A percentile compares a stretch with the other conserved stretches of the same genome.
These are phyloP conservation scores for Phrynocephalus versicolor DNA, from an alignment of 2,113 vertebrate genomes.

Conservation along the genomic window DNA sequence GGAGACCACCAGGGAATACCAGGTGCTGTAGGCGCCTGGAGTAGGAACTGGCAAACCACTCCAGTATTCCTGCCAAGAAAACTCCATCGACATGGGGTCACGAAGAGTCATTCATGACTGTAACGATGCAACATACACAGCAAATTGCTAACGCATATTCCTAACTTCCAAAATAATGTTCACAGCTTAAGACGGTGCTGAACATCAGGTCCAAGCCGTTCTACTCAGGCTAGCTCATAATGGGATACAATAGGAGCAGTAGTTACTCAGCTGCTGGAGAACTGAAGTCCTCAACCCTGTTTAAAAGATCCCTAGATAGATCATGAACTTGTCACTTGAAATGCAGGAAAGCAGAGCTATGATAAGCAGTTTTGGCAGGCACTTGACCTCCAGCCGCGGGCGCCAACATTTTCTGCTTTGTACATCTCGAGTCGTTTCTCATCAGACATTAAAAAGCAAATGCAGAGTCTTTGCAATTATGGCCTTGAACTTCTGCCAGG, in stretches of 20 bases:
- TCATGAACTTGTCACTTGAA: conserved; percentile 14
- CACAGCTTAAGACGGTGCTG: neutral
- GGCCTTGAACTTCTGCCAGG: neutral
- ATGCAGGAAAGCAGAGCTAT: conserved; percentile 10
- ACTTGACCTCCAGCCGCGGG: neutral
- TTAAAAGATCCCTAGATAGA: neutral
- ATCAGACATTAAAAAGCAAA: neutral
- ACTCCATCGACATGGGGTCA: too few relatives aligned
- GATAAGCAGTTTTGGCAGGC: conserved; percentile 6
- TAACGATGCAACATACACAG: too few relatives aligned
- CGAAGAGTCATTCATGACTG: too few relatives aligned
- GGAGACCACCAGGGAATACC: too few relatives aligned
- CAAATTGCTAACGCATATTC: conserved; percentile 43
- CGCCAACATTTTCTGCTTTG: neutral
- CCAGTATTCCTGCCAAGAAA: too few relatives aligned
- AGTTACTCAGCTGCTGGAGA: neutral
- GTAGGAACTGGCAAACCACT: too few relatives aligned
- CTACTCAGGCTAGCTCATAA: too few relatives aligned
- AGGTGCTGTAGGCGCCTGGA: too few relatives aligned
- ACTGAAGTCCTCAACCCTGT: neutral
- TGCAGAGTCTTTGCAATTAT: neutral
- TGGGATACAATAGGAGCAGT: neutral
- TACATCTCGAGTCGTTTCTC: neutral
- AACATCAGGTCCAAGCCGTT: too few relatives aligned
- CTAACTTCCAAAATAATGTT: conserved; percentile 13